Percentiles rank a stretch among this genome's conserved stretches.
These are phyloP conservation scores for Siniperca scherzeri DNA, from an alignment of 2,797 vertebrate genomes.

Conservation along the genomic window DNA sequence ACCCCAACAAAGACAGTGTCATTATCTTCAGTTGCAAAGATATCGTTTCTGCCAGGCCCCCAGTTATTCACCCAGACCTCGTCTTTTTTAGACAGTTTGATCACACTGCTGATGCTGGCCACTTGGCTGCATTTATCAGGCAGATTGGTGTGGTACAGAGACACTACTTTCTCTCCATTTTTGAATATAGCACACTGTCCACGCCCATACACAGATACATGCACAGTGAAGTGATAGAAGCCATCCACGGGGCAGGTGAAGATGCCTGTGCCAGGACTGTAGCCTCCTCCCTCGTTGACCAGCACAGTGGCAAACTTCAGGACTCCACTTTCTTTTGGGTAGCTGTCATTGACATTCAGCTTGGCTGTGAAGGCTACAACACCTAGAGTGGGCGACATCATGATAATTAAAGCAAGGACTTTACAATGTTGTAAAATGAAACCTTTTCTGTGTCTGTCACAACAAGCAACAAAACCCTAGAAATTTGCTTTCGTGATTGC, in stretches of 20 bases:
- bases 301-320: slow-evolving; percentile 61
- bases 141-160: slow-evolving; percentile 62
- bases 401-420: neutral
- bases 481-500: neutral
- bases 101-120: slow-evolving; percentile 60
- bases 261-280: slow-evolving; percentile 45
- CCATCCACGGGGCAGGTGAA: slow-evolving; percentile 63
- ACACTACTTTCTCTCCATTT: slow-evolving; percentile 59
- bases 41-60: slow-evolving; percentile 57
- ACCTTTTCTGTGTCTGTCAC: neutral
- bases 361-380: slow-evolving; percentile 72
- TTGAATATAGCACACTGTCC: slow-evolving; percentile 63
- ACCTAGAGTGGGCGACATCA: slow-evolving; percentile 6
- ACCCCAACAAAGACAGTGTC: slow-evolving; percentile 69
- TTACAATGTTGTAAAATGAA: neutral
- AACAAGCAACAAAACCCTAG: neutral
- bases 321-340: slow-evolving; percentile 41
- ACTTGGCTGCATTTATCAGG: slow-evolving; percentile 64
- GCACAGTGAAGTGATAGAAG: slow-evolving; percentile 59
- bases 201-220: slow-evolving; percentile 62
- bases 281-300: slow-evolving; percentile 61
- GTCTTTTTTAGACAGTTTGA: slow-evolving; percentile 46
- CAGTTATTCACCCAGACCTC: slow-evolving; percentile 55
- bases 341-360: slow-evolving; percentile 47
- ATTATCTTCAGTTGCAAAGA: slow-evolving; percentile 68